phyloP scores from a whole-genome alignment of 2,113 vertebrate species.

The Lasiurus cinereus region DNA sequence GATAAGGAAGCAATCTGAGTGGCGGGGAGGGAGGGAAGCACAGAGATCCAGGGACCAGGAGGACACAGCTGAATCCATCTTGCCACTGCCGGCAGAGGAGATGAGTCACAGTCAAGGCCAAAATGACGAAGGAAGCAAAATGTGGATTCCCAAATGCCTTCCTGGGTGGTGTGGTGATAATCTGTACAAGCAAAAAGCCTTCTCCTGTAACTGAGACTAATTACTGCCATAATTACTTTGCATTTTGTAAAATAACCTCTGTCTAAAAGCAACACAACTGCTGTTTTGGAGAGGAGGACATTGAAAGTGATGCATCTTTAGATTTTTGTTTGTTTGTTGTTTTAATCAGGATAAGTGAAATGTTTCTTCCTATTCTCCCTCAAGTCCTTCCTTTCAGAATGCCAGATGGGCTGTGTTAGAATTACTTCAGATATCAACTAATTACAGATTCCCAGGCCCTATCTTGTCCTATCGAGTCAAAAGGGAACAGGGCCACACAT shows the following conservation, averaged over 20 bases:
- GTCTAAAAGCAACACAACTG: background rate
- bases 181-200: background rate
- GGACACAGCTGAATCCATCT: accelerated
- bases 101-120: background rate
- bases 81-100: background rate
- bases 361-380: background rate
- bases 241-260: background rate
- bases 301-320: background rate
- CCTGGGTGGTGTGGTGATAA: background rate
- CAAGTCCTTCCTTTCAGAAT: conserved; percentile 25
- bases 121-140: background rate
- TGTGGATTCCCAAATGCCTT: background rate
- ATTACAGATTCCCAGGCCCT: background rate
- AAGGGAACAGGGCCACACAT: background rate
- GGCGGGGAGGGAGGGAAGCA: accelerated
- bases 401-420: background rate
- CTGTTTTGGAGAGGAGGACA: background rate
- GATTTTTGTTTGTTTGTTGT: background rate
- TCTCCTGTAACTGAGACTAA: background rate
- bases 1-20: background rate
- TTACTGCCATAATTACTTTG: conserved; percentile 15
- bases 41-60: background rate
- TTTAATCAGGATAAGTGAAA: background rate
- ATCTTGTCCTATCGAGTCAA: background rate
- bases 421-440: background rate